Evolutionary conservation across 2,888 invertebrate genomes (phyloP).

Genomic region (Serripes groenlandicus): DNA sequence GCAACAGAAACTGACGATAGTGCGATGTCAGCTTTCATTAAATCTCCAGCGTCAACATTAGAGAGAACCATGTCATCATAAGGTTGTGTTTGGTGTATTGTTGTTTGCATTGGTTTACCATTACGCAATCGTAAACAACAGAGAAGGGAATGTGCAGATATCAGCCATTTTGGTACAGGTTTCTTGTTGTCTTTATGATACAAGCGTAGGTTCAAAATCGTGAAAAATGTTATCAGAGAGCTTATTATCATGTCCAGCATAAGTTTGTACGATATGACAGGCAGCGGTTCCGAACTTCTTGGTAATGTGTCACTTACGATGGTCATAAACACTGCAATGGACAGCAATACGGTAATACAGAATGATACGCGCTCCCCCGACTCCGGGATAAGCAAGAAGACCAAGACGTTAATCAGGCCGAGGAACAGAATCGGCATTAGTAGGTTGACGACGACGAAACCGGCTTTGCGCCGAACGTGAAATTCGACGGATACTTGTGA

Average conservation of each 20-base stretch:
- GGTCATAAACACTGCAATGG: slow-evolving; percentile 62
- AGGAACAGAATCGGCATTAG: slow-evolving; percentile 61
- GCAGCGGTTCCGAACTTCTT: slow-evolving; percentile 56
- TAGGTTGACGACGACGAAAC: slow-evolving; percentile 50
- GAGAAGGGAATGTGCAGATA: background rate
- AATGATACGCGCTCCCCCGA: slow-evolving; percentile 63
- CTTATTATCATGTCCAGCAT: slow-evolving; percentile 62
- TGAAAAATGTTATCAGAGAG: slow-evolving; percentile 59
- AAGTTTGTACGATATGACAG: slow-evolving; percentile 43
- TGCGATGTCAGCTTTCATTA: background rate
- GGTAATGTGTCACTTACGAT: slow-evolving; percentile 62
- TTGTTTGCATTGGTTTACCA: too few relatives aligned
- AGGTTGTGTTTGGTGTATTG: background rate
- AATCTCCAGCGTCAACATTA: background rate
- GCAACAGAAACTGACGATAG: too few relatives aligned
- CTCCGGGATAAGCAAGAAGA: slow-evolving; percentile 57
- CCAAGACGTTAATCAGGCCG: slow-evolving; percentile 51
- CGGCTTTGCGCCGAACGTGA: slow-evolving; percentile 10
- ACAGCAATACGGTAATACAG: slow-evolving; percentile 60
- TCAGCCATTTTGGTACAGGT: slow-evolving; percentile 19
- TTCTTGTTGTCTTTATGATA: slow-evolving; percentile 57
- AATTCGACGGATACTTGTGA: slow-evolving; percentile 1
- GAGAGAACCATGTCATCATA: background rate
- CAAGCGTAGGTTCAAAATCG: slow-evolving; percentile 55
- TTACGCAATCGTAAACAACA: too few relatives aligned